Conservation (phyloP, 2,113 vertebrate species). For the Corythornis madagascariensis region DNA sequence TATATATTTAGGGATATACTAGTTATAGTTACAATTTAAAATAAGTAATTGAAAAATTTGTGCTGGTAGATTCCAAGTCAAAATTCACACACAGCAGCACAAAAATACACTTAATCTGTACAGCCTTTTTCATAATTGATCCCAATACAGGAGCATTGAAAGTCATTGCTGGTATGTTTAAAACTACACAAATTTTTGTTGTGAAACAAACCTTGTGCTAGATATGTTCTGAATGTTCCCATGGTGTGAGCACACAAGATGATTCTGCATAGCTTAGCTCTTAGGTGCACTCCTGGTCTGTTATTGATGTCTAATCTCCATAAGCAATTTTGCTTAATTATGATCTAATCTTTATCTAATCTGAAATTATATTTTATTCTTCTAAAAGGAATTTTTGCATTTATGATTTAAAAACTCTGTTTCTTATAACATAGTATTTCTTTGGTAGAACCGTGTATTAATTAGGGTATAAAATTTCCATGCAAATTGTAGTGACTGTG, state of each 20-base stretch:
- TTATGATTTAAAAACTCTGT: background rate
- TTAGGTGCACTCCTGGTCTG: background rate
- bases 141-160: background rate
- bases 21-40: background rate
- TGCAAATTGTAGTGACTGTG: background rate
- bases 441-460: background rate
- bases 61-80: background rate
- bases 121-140: background rate
- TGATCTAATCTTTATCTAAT: background rate
- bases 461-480: background rate
- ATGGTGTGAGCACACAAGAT: background rate
- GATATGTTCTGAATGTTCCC: slow-evolving; percentile 19
- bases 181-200: slow-evolving; percentile 21
- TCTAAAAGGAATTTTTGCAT: background rate
- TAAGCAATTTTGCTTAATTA: background rate
- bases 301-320: background rate
- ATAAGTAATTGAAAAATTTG: background rate
- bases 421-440: background rate
- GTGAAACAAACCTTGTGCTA: slow-evolving; percentile 43
- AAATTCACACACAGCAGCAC: background rate
- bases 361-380: background rate
- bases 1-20: background rate
- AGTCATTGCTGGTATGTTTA: background rate
- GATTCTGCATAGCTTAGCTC: background rate
- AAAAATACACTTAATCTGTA: background rate